These are phyloP conservation scores for Eudyptes chrysolophus DNA, from an alignment of 2,113 vertebrate species.

Conservation along the genomic window DNA sequence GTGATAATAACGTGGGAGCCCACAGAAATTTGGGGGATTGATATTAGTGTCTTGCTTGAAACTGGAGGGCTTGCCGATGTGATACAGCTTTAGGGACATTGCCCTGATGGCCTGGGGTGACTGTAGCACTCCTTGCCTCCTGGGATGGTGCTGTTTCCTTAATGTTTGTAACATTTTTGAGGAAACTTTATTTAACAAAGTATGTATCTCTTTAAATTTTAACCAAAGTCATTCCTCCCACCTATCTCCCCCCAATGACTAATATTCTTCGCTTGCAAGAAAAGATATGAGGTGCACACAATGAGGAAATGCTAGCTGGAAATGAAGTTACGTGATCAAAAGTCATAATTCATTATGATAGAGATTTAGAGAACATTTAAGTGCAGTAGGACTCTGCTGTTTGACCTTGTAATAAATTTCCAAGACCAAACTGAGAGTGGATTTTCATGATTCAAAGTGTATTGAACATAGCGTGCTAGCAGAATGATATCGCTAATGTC, in stretches of 20 bases:
- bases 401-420: background rate
- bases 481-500: background rate
- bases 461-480: background rate
- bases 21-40: background rate
- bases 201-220: background rate
- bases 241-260: background rate
- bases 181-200: background rate
- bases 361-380: background rate
- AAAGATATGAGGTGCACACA: fast-evolving
- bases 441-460: background rate
- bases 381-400: background rate
- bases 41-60: no score
- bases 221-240: fast-evolving
- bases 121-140: background rate
- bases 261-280: background rate
- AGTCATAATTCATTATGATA: fast-evolving
- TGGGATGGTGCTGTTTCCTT: fast-evolving
- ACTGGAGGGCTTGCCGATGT: fast-evolving
- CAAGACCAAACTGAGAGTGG: background rate
- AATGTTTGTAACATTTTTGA: fast-evolving
- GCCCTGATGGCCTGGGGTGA: fast-evolving
- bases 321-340: background rate
- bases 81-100: fast-evolving
- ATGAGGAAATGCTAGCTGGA: background rate
- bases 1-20: background rate